Conservation (phyloP, 1,140 invertebrate species). For the Hormaphis cornu region DNA sequence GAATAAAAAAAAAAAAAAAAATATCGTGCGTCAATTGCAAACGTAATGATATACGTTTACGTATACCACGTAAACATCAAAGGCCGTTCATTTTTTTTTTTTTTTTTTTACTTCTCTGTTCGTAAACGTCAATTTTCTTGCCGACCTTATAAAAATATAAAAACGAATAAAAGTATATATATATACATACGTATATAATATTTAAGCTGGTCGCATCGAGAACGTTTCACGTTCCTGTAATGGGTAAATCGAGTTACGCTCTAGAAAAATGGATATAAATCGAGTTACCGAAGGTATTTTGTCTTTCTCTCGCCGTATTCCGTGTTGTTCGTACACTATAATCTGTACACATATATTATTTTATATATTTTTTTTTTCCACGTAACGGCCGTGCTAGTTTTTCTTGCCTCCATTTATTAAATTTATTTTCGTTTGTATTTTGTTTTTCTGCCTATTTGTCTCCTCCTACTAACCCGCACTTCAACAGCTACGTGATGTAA, state of each 20-base stretch:
- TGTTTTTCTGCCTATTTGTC: background rate
- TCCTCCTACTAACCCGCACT: background rate
- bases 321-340: background rate
- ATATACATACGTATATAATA: no score
- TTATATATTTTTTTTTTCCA: background rate
- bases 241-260: constrained; percentile 27
- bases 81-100: no score
- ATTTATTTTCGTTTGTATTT: constrained; percentile 18
- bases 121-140: constrained; percentile 21
- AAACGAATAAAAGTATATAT: constrained; percentile 6
- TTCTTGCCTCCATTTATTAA: background rate
- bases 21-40: background rate
- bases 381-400: constrained; percentile 16
- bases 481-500: background rate
- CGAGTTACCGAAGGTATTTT: constrained; percentile 28
- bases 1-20: background rate
- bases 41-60: background rate
- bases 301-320: background rate
- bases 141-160: background rate
- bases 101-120: no score
- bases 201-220: constrained; percentile 24
- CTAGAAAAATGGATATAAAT: constrained; percentile 28
- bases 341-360: background rate
- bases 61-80: background rate
- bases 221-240: constrained; percentile 16